Percentiles rank a stretch among this genome's conserved stretches.
phyloP scores from a whole-genome alignment of 2,113 vertebrate species.

The Paedocypris sp. region DNA sequence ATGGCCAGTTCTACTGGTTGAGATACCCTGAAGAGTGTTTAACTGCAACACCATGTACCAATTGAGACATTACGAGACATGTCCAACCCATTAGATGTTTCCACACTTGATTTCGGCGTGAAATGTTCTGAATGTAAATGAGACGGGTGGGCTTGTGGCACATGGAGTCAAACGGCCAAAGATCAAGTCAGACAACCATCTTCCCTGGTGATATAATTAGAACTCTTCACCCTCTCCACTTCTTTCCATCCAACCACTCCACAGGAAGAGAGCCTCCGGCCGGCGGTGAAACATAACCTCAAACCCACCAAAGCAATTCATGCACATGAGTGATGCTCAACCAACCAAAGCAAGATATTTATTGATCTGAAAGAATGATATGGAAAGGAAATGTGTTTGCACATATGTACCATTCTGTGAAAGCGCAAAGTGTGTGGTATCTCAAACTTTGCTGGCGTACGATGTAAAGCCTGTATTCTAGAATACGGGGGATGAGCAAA shows the following conservation, averaged over 20 bases:
- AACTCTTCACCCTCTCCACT: not conserved
- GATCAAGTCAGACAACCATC: not conserved
- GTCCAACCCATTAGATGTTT: no score
- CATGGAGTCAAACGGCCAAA: conserved; percentile 5
- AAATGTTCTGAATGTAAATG: not conserved
- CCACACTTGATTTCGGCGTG: not conserved
- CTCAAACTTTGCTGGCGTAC: no score
- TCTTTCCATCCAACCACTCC: not conserved
- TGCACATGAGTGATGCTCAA: conserved; percentile 3
- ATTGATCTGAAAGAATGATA: not conserved
- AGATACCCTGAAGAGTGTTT: no score
- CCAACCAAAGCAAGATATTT: not conserved
- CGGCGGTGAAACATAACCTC: conserved; percentile 9
- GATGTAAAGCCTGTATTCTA: not conserved
- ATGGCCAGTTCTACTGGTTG: no score
- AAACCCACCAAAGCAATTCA: conserved; percentile 5
- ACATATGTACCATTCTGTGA: not conserved
- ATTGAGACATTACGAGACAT: no score
- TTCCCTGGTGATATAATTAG: conserved; percentile 3
- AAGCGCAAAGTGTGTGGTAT: not conserved
- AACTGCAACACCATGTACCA: no score
- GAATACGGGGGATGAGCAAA: not conserved
- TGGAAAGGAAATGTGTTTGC: not conserved
- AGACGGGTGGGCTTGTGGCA: not conserved
- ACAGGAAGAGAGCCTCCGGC: not conserved